phyloP scores from a whole-genome alignment of 92 coral and sea anemone species.

The Epizoanthus rinbou region DNA sequence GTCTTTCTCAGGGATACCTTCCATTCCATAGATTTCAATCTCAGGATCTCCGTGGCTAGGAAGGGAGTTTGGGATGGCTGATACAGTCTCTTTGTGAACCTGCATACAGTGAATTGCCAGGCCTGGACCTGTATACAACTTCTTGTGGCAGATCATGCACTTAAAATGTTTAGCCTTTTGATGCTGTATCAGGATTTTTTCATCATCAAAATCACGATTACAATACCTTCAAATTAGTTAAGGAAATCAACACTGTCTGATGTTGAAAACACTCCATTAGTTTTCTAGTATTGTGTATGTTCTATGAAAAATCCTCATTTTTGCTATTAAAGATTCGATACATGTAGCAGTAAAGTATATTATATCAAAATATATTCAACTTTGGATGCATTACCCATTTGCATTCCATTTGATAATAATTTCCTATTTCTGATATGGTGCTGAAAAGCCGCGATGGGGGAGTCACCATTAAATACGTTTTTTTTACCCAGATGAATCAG shows the following conservation, averaged over 20 bases:
- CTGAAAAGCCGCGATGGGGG: no score
- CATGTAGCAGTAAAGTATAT: no score
- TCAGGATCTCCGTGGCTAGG: slow-evolving; percentile 99
- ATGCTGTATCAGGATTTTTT: slow-evolving; percentile 94
- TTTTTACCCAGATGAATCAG: no score
- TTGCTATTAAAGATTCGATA: no score
- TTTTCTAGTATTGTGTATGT: background rate
- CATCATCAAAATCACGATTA: slow-evolving; percentile 98
- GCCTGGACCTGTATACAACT: slow-evolving; percentile 97
- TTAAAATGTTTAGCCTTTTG: slow-evolving; percentile 98
- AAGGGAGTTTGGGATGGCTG: slow-evolving; percentile 92
- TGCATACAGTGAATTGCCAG: slow-evolving; percentile 98
- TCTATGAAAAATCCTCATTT: no score
- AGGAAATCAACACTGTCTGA: slow-evolving; percentile 39
- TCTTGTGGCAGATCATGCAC: slow-evolving; percentile 97
- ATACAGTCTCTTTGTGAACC: slow-evolving; percentile 94
- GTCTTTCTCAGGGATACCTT: slow-evolving; percentile 98
- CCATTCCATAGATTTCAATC: slow-evolving; percentile 98
- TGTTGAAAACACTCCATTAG: background rate
- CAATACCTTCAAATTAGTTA: slow-evolving; percentile 86
- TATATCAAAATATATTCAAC: no score
- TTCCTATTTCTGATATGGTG: no score
- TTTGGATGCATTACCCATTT: no score
- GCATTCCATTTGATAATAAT: no score
- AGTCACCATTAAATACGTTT: no score